Base-by-base conservation (phyloP, 2,888 invertebrate species). In the Eupithecia pulchellata region DNA sequence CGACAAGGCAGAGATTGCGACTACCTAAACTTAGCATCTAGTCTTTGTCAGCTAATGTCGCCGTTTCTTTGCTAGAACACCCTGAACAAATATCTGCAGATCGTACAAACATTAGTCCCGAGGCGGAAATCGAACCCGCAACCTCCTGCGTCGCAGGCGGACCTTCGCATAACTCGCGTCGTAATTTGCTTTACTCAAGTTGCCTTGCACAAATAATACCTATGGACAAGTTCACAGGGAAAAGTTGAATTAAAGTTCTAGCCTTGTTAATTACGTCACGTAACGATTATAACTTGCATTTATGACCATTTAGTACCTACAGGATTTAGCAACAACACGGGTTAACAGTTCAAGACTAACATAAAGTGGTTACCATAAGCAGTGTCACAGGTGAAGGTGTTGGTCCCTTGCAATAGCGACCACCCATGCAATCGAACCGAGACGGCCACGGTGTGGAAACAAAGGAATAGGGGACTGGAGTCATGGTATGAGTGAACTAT, bases 391-490 rank as follows among this genome's bases (percentile, higher is more conserved):
- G 52, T 52, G 52, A 52, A 52, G 52, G 52, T 52, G 52, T 25
- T 3, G n/a, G n/a, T 20, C 20, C 4, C 2, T 3, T 47, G 13
- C 20, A 13, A 25, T 52, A 25, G 3, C 11, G 25, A 25, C 52
- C 20, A 52, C 52, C 52, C 52, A 52, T 52, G 52, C 52, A 52
- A 52, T n/a, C 52, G 52, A 20, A 52, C 25, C 52, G 52, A 52
- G 52, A 52, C 52, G 52, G 52, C 25, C 52, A 25, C 52, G 52
- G 11, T 52, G 1, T 52, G 2, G 52, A 25, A 52, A 52, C 25
- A 52, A 11, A 13, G 20, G 39, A 20, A n/a, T 20, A 47, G 47
- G 47, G 47, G 20, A 52, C 47, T 9, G 52, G 13, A 25, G 25
- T 52, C 20, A 47, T 47, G 47, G 47, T 20, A 47, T 20, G 9